Conservation (phyloP, 2,113 vertebrate species). For the Calypte anna region DNA sequence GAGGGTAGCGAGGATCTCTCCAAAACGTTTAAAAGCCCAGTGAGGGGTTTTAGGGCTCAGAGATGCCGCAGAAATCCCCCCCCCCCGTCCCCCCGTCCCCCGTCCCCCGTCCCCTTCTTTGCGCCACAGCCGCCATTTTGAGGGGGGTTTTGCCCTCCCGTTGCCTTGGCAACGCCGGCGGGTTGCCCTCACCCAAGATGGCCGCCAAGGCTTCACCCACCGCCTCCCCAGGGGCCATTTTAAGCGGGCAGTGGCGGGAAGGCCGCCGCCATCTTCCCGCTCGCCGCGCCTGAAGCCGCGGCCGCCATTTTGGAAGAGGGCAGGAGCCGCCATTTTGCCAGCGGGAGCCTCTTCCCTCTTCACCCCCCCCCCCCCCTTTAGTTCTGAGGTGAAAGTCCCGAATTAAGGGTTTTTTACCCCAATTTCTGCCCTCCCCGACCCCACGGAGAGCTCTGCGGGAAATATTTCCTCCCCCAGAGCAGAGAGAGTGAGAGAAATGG, state of each 20-base stretch:
- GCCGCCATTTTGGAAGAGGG: background rate
- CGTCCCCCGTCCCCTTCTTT: too few species aligned
- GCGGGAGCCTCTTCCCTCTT: background rate
- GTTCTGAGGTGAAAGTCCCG: too few species aligned
- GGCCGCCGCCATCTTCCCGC: background rate
- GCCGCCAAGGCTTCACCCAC: rapidly evolving
- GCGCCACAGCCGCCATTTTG: background rate
- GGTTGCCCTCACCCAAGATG: background rate
- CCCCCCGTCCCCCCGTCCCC: too few species aligned
- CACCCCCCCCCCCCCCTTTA: too few species aligned
- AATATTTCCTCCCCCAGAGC: too few species aligned
- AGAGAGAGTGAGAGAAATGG: too few species aligned
- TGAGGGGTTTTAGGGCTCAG: background rate
- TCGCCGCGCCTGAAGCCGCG: too few species aligned
- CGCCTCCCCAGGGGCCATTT: background rate
- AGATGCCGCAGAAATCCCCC: rapidly evolving
- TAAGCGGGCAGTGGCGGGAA: background rate
- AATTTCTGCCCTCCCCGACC: too few species aligned
- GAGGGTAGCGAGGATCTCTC: too few species aligned
- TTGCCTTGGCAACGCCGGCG: rapidly evolving
- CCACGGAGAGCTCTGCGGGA: too few species aligned
- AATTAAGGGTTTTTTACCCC: too few species aligned
- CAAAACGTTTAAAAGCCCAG: background rate
- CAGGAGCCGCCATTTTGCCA: background rate
- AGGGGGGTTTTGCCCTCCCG: background rate